Base-by-base conservation (phyloP, 1,140 invertebrate species). In the Drosophila carrolli region DNA sequence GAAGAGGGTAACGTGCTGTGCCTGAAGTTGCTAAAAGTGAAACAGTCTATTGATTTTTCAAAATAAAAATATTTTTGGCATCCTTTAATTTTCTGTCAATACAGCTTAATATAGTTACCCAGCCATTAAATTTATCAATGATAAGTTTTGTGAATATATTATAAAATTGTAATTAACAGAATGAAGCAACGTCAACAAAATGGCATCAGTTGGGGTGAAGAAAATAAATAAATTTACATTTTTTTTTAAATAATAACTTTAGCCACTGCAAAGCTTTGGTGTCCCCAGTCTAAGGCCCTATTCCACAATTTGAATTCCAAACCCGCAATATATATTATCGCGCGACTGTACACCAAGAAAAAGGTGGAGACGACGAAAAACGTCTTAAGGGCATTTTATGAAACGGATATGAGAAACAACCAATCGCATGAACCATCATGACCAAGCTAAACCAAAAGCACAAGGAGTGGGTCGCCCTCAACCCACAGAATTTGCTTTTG, bases 341-440 rank as follows among this genome's bases (percentile, higher is more conserved):
- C 70, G 55, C 61, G 46, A 58, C 56, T 40, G 72, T 63, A 74
- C 59, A 71, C 62, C 37, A 62, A 72, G 57, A 54, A 60, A 59
- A 65, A 54, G 53, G 29, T 56, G 62, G 43, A 60, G 47, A 35
- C 44, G 37, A 35, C n/a, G 46, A 51, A 14, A 51, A 67, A 71
- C 61, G 58, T 78, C 85, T 89, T 88, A 60, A 73, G 73, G 84
- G 84, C 85, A 80, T 88, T 78, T 89, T 80, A 62, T 80, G 77
- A 89, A 88, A 90, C 84, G 84, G 85, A 88, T 88, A 89, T 88
- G 85, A 88, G 77, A 88, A 77, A 83, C 79, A 89, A 89, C 51
- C 75, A 77, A 89, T 80, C 68, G 75, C 82, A 75, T 54, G 81
- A 60, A 72, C 58, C 65, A 72, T 72, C 68, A 72, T 72, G 65